These are phyloP conservation scores for Apeira syringaria DNA, from an alignment of 2,888 invertebrate genomes.

Conservation along the genomic window DNA sequence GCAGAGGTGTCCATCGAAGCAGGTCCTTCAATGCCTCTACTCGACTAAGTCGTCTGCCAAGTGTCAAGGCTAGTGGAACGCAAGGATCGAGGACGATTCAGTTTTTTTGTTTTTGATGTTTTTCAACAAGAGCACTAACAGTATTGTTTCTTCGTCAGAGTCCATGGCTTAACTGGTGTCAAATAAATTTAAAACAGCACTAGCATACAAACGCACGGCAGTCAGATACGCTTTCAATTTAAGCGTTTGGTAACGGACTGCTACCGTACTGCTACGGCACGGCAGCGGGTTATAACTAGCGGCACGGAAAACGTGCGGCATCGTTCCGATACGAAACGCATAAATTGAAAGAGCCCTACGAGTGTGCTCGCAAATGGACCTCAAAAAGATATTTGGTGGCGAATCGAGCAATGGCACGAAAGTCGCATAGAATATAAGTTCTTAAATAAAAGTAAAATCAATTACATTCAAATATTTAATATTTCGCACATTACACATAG, in stretches of 20 bases:
- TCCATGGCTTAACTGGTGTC: constrained; percentile 16
- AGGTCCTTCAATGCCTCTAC: no score
- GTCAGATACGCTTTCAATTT: constrained; percentile 18
- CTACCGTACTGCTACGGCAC: constrained; percentile 15
- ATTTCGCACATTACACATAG: no score
- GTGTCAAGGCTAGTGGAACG: no score
- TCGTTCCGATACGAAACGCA: constrained; percentile 8
- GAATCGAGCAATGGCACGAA: no score
- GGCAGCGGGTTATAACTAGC: constrained; percentile 14
- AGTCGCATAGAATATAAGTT: no score
- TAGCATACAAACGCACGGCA: constrained; percentile 18
- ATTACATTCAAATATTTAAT: no score
- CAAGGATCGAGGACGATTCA: no score
- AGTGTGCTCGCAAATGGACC: background rate
- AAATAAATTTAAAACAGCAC: constrained; percentile 9
- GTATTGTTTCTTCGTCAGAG: constrained; percentile 16
- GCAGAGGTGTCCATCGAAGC: no score
- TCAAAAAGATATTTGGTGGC: background rate
- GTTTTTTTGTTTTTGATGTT: constrained; percentile 11
- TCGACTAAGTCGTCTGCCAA: no score
- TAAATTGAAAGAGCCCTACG: constrained; percentile 6
- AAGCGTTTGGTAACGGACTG: constrained; percentile 14
- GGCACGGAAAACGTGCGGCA: constrained; percentile 16
- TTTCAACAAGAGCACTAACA: constrained; percentile 18
- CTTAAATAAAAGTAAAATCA: no score